Evolutionary conservation across 2,888 invertebrate species (phyloP).

Genomic region (Hecatera dysodea): DNA sequence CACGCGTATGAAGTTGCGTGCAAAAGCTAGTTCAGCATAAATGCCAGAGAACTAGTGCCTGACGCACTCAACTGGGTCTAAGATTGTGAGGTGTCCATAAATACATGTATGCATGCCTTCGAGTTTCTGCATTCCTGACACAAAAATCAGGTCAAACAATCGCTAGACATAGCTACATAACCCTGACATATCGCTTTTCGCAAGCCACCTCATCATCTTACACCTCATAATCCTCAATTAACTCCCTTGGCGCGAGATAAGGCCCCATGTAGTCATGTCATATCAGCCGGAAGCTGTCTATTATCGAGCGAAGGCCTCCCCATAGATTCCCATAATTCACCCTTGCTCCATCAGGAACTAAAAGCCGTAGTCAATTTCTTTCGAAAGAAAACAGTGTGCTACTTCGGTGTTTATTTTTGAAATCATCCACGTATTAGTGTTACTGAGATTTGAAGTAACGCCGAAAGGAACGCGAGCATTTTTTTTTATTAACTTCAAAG

Average conservation of each 20-base stretch:
- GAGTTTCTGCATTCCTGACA: too few relatives aligned
- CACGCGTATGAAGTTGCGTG: too few relatives aligned
- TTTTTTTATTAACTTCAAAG: too few relatives aligned
- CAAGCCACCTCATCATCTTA: constrained; percentile 19
- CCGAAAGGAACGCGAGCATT: neutral
- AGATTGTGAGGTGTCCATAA: too few relatives aligned
- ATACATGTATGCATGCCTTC: too few relatives aligned
- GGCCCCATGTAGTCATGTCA: constrained; percentile 48
- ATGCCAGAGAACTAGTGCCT: too few relatives aligned
- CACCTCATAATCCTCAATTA: constrained; percentile 53
- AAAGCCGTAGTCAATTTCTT: constrained; percentile 4
- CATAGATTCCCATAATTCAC: constrained; percentile 51
- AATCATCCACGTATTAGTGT: constrained; percentile 5
- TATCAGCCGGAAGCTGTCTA: constrained; percentile 50
- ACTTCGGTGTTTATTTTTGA: neutral
- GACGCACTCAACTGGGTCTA: too few relatives aligned
- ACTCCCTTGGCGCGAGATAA: constrained; percentile 52
- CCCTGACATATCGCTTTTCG: neutral
- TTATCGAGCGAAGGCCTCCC: constrained; percentile 35
- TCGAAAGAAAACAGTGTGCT: neutral
- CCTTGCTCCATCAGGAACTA: constrained; percentile 20
- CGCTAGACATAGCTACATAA: neutral
- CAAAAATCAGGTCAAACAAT: constrained; percentile 25
- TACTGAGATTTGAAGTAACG: neutral
- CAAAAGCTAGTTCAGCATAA: too few relatives aligned